Conservation (phyloP, 2,888 invertebrate genomes). For the Lumbricus terrestris region DNA sequence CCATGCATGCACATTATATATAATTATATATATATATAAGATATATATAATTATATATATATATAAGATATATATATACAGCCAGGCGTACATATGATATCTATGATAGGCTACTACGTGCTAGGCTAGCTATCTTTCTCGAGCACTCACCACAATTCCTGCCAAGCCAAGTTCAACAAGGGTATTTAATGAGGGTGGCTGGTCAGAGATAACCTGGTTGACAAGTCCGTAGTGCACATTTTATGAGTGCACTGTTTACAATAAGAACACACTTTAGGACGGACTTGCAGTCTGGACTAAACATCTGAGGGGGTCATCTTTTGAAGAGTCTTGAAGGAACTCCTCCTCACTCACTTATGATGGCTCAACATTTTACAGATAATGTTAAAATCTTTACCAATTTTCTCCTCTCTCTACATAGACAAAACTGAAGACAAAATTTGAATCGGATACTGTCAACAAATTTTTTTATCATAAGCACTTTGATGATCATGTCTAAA, state of each 20-base stretch:
- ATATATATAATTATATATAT: too few relatives aligned
- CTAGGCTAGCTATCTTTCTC: not conserved
- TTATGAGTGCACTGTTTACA: not conserved
- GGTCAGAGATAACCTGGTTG: not conserved
- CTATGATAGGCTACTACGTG: too few relatives aligned
- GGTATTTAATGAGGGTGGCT: not conserved
- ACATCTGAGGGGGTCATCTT: too few relatives aligned
- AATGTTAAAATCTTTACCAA: not conserved
- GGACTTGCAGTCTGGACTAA: too few relatives aligned
- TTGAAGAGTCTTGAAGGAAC: not conserved
- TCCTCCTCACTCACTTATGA: not conserved
- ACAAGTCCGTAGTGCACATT: not conserved
- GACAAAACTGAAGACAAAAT: not conserved
- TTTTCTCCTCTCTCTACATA: too few relatives aligned
- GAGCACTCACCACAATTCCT: not conserved
- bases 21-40: too few relatives aligned
- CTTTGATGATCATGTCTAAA: not conserved
- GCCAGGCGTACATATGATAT: too few relatives aligned
- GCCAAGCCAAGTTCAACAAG: not conserved
- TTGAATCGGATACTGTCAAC: not conserved
- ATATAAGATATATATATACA: too few relatives aligned
- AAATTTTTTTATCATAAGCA: not conserved
- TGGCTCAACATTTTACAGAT: not conserved
- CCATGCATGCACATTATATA: too few relatives aligned
- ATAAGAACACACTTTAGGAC: not conserved